Conservation (phyloP, 2,113 vertebrate species). For the Perca flavescens region DNA sequence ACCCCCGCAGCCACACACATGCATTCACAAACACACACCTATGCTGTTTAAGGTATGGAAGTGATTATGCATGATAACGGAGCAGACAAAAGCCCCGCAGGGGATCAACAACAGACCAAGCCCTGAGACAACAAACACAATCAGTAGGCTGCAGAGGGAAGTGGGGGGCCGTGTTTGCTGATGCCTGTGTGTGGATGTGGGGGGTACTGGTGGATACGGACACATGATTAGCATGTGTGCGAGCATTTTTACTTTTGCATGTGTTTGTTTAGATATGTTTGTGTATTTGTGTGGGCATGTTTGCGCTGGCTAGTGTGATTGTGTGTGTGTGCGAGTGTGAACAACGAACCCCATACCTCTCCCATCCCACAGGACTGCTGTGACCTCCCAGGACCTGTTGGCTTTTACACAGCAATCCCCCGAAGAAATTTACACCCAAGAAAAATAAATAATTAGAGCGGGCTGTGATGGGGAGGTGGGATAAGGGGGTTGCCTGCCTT, state of each 20-base stretch:
- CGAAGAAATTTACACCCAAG: constrained; percentile 78
- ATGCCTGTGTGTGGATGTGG: constrained; percentile 30
- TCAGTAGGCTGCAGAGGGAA: constrained; percentile 59
- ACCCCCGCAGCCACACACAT: constrained; percentile 63
- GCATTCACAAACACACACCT: constrained; percentile 59
- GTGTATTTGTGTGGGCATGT: constrained; percentile 25
- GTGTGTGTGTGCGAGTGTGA: constrained; percentile 43
- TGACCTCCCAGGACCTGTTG: constrained; percentile 76
- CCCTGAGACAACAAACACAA: constrained; percentile 82
- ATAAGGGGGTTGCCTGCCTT: constrained; percentile 58
- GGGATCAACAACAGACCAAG: constrained; percentile 79
- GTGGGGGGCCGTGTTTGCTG: constrained; percentile 51
- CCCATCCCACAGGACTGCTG: constrained; percentile 34
- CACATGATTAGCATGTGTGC: constrained; percentile 49
- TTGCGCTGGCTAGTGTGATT: constrained; percentile 22
- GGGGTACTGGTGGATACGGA: constrained; percentile 27
- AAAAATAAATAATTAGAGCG: constrained; percentile 80
- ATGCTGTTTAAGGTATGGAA: constrained; percentile 74
- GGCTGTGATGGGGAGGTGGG: constrained; percentile 63
- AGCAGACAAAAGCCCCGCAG: constrained; percentile 66
- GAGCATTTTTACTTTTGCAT: not conserved
- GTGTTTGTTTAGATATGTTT: constrained; percentile 31
- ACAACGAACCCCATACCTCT: constrained; percentile 36
- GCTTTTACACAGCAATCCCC: constrained; percentile 75
- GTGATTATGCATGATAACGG: constrained; percentile 77